Percentiles rank a stretch among this genome's conserved stretches.
phyloP scores from a whole-genome alignment of 2,113 vertebrate genomes.

The Hemichromis elongatus region DNA sequence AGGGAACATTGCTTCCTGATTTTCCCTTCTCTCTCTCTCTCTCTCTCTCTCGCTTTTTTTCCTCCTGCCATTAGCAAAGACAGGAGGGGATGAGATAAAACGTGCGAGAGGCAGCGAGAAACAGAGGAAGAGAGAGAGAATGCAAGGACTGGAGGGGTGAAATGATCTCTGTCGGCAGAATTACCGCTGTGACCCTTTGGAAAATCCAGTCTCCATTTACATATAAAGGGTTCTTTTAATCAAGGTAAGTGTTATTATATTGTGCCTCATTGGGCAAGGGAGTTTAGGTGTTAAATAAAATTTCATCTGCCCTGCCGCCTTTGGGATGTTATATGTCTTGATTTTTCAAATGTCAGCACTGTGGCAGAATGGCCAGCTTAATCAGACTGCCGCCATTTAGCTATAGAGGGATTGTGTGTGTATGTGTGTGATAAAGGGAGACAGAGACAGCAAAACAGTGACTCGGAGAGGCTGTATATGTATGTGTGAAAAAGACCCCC shows the following conservation, averaged over 20 bases:
- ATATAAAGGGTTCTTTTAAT: constrained; percentile 99
- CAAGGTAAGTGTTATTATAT: constrained; percentile 99
- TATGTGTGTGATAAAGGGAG: neutral
- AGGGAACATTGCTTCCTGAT: constrained; percentile 97
- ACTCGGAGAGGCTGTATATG: constrained; percentile 15
- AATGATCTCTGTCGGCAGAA: constrained; percentile 88
- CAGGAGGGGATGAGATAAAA: constrained; percentile 73
- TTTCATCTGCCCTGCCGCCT: constrained; percentile 89
- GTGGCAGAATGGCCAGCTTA: constrained; percentile 92
- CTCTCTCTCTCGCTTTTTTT: neutral
- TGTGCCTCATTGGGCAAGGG: constrained; percentile 98
- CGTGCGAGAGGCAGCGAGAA: constrained; percentile 25
- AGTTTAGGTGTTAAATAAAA: constrained; percentile 96
- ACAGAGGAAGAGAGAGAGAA: constrained; percentile 73
- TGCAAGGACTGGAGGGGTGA: constrained; percentile 72
- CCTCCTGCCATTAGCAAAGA: constrained; percentile 88
- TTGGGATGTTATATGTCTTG: constrained; percentile 92
- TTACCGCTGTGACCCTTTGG: constrained; percentile 85
- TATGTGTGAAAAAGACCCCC: constrained; percentile 70
- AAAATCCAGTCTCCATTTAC: constrained; percentile 95
- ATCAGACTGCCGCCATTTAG: constrained; percentile 94
- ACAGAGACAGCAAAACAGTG: constrained; percentile 22
- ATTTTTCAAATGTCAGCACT: constrained; percentile 98
- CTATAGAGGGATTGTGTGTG: constrained; percentile 62
- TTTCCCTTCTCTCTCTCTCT: constrained; percentile 63